Conservation (phyloP, 2,888 invertebrate genomes). For the Cataglyphis livida region DNA sequence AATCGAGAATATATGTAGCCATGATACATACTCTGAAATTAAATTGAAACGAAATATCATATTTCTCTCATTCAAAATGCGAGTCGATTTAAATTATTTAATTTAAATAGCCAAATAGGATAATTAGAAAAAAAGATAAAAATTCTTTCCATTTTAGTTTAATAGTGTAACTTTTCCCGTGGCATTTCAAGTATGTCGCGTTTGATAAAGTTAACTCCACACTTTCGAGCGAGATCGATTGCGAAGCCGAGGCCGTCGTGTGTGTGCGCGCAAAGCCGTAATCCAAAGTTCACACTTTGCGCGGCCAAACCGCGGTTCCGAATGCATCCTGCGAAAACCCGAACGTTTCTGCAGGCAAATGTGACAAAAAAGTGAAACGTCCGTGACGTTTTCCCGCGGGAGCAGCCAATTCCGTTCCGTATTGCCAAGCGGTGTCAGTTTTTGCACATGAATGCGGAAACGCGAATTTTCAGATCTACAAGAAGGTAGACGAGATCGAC, state of each 20-base stretch:
- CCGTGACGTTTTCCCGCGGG: constrained; percentile 10
- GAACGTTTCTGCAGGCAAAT: constrained; percentile 22
- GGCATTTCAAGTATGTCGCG: not conserved
- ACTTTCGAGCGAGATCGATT: constrained; percentile 11
- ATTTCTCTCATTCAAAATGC: not conserved
- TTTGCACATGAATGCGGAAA: constrained; percentile 9
- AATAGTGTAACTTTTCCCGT: not conserved
- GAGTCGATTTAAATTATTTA: not conserved
- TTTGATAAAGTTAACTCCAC: constrained; percentile 1
- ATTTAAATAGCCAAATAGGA: not conserved
- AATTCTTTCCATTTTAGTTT: not conserved
- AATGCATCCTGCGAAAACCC: constrained; percentile 24
- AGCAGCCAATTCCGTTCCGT: constrained; percentile 18
- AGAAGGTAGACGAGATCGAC: not conserved
- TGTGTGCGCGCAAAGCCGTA: not conserved
- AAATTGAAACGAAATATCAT: constrained; percentile 6
- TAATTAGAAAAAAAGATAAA: not conserved
- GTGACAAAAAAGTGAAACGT: constrained; percentile 31
- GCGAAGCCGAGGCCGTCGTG: constrained; percentile 18
- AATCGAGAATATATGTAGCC: constrained; percentile 19
- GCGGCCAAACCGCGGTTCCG: constrained; percentile 17
- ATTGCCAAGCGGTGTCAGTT: constrained; percentile 23
- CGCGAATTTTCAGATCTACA: constrained; percentile 16
- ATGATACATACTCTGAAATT: not conserved
- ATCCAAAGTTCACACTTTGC: constrained; percentile 49